Evolutionary conservation across 2,113 vertebrate genomes (phyloP).

Genomic region (Ciconia maguari): DNA sequence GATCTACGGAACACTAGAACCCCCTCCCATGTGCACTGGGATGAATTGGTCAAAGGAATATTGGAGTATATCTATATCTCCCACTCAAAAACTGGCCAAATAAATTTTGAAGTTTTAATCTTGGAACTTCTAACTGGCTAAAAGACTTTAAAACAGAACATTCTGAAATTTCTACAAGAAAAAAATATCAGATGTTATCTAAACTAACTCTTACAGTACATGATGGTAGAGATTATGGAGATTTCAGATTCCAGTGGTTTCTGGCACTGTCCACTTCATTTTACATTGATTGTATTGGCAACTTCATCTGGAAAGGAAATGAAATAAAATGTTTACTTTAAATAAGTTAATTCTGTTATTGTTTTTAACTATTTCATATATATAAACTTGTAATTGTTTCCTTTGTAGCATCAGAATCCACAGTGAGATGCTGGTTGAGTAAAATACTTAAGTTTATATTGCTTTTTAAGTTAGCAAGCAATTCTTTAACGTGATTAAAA

Average conservation of each 20-base stretch:
- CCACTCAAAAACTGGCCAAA: background rate
- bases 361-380: background rate
- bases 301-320: background rate
- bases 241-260: background rate
- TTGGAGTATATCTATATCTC: background rate
- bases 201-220: background rate
- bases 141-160: background rate
- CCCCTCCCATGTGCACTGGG: background rate
- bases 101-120: background rate
- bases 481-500: background rate
- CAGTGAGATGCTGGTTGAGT: rapidly evolving
- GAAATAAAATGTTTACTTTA: background rate
- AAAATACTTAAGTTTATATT: background rate
- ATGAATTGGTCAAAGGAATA: background rate
- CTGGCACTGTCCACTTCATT: background rate
- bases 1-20: background rate
- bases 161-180: background rate
- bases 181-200: background rate
- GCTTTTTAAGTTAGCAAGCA: background rate
- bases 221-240: background rate
- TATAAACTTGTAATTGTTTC: background rate
- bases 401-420: background rate
- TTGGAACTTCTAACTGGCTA: background rate
- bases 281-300: background rate
- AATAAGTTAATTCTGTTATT: background rate